These are phyloP conservation scores for Halcyon senegalensis DNA, from an alignment of 2,113 vertebrate genomes.

Conservation along the genomic window DNA sequence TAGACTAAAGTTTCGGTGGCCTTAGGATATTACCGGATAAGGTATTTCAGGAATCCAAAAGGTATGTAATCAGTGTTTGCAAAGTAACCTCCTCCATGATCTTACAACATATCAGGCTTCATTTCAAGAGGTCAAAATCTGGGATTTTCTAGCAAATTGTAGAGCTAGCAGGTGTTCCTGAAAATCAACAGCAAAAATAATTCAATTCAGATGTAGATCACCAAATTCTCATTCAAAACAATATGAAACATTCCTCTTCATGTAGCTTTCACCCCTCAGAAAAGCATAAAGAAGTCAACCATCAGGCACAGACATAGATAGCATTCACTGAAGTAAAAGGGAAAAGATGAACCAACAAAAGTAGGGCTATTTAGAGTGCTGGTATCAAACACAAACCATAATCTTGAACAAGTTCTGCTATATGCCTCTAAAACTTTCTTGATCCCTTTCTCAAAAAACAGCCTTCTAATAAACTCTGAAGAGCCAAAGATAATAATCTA, in stretches of 20 bases:
- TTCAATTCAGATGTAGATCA: neutral
- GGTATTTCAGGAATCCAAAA: neutral
- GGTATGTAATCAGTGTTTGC: neutral
- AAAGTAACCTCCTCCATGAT: neutral
- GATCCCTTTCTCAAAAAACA: neutral
- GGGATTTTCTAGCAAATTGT: neutral
- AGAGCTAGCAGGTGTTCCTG: neutral
- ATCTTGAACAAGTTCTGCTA: neutral
- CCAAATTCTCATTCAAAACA: neutral
- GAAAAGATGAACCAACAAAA: neutral
- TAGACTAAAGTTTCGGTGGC: neutral
- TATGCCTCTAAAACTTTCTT: neutral
- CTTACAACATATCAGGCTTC: neutral
- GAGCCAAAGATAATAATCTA: neutral
- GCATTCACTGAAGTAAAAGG: neutral
- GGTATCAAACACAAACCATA: neutral
- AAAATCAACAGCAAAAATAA: neutral
- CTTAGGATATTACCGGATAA: neutral
- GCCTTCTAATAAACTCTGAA: neutral
- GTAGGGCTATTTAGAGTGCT: neutral
- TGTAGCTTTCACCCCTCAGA: neutral
- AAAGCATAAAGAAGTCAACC: neutral
- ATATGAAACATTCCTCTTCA: neutral
- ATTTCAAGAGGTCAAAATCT: neutral
- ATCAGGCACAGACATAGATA: neutral